Evolutionary conservation across 2,113 vertebrate genomes (phyloP).

Genomic region (Corythoichthys intestinalis): DNA sequence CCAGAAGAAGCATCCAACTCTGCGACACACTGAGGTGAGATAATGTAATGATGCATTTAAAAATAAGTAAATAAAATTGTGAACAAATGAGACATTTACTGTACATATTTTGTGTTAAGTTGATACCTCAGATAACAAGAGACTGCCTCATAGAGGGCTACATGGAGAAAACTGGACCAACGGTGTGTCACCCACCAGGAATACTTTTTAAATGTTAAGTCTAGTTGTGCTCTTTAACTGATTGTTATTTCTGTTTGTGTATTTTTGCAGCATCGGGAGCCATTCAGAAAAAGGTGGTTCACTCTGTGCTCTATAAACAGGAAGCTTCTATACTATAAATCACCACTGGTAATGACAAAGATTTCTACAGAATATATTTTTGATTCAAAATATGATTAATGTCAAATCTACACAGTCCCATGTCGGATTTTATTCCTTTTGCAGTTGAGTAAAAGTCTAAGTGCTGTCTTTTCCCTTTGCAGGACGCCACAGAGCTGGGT

Average conservation of each 20-base stretch:
- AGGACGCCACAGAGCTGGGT: conserved; percentile 87
- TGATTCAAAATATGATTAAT: too few relatives aligned
- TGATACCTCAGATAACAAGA: conserved; percentile 81
- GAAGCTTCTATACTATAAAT: conserved; percentile 88
- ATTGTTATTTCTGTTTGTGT: conserved; percentile 10
- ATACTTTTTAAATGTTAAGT: background rate
- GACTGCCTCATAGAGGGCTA: conserved; percentile 84
- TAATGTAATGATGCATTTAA: background rate
- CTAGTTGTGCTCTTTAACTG: background rate
- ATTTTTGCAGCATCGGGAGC: conserved; percentile 80
- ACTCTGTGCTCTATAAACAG: conserved; percentile 81
- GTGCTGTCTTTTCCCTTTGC: background rate
- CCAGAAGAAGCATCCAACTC: conserved; percentile 75
- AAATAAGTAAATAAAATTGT: background rate
- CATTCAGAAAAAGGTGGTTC: conserved; percentile 92
- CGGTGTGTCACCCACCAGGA: conserved; percentile 69
- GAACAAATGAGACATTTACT: background rate
- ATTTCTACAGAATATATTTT: background rate
- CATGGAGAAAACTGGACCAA: conserved; percentile 96
- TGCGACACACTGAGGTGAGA: conserved; percentile 79
- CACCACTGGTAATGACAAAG: conserved; percentile 79
- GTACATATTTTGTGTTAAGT: conserved; percentile 54
- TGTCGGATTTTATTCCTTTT: background rate
- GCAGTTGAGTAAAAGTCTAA: background rate
- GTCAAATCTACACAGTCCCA: background rate